Evolutionary conservation across 2,888 invertebrate species (phyloP), one percentile per base, ranked within the genome.

Genomic region (Lasioglossum vierecki): DNA sequence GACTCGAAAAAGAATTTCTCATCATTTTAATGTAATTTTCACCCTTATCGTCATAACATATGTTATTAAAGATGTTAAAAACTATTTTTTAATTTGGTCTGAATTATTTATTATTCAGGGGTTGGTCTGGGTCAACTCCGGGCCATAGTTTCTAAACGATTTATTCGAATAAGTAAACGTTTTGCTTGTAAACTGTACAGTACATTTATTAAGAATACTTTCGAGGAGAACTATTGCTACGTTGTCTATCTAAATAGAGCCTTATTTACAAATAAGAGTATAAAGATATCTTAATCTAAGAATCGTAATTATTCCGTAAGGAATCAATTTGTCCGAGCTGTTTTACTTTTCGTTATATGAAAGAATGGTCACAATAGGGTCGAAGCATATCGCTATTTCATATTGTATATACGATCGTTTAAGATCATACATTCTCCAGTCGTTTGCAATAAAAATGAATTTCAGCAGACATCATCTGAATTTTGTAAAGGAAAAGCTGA

Each of bases 161-260:
- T n/a, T 76, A 18, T 68, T 44, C 8, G 15, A 74, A 79, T 70
- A 57, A 82, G 88, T 82, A 77, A 82, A 88, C 79, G 66, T 57
- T 46, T 22, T 63, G 78, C 39, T 85, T 89, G 82, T 63, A 82
- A 86, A 86, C 89, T 89, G 81, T 89, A 89, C 88, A 89, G 22
- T 80, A 79, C 46, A 72, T 66, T 15, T 18, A 77, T 72, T 22
- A 9, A 68, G 41, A 79, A 66, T 63, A 44, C 44, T 26, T 44
- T 15, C 39, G 41, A n/a, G 74, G 49, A 49, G 11, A 60, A 63
- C 22, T 63, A 71, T 66, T 44, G 49, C 11, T 35, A 76, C 3
- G 53, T 53, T 13, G 22, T 26, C 13, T 53, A 26, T 18, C 30
- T 63, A 70, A 70, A 39, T 39, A 71, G 46, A 30, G 13, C 72